Conservation (phyloP, 2,797 vertebrate species). For the Potorous gilbertii region DNA sequence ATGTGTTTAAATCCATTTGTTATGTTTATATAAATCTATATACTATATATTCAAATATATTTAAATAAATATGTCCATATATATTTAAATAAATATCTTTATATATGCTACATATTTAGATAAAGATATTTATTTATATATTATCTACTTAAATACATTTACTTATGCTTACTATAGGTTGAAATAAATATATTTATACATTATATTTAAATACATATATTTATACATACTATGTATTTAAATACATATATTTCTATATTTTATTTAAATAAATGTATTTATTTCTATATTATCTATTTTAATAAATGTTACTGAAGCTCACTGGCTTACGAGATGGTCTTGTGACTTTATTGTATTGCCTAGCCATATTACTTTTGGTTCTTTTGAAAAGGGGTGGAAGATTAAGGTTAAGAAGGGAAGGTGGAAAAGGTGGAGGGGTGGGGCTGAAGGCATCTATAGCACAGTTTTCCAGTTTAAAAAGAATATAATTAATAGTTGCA, state of each 20-base stretch:
- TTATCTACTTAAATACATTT: background rate
- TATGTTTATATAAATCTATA: too few species aligned
- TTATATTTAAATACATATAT: background rate
- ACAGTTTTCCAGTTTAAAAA: background rate
- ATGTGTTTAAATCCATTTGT: background rate
- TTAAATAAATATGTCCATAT: background rate
- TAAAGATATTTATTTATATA: too few species aligned
- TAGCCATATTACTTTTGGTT: background rate
- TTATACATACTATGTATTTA: background rate
- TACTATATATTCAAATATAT: background rate
- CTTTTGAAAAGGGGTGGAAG: conserved; percentile 9
- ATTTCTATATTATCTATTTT: background rate
- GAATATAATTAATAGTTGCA: background rate
- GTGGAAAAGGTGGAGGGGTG: background rate
- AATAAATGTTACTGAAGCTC: background rate
- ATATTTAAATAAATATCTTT: too few species aligned
- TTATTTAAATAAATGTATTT: background rate
- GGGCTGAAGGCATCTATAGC: background rate
- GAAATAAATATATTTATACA: background rate
- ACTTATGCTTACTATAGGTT: background rate
- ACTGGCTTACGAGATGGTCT: background rate
- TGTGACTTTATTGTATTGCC: conserved; percentile 1
- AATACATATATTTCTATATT: background rate
- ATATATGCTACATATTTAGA: too few species aligned
- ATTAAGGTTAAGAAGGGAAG: background rate